Evolutionary conservation across 37 sponge, comb jelly and placozoan genomes (phyloP).

Genomic region (Oopsacas minuta): DNA sequence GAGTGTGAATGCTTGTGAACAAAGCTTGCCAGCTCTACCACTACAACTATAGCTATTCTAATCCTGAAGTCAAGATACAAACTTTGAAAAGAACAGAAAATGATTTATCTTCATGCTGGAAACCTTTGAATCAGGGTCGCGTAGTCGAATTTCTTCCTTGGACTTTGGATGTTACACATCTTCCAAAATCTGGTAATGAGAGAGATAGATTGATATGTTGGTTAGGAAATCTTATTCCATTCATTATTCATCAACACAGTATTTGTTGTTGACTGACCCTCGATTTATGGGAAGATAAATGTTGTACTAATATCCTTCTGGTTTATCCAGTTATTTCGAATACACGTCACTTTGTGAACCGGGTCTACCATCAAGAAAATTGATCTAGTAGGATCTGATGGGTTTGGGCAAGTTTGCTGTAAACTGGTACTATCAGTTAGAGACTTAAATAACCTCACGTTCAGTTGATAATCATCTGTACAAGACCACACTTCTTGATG

Average conservation of each 20-base stretch:
- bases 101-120: background rate
- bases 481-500: constrained; percentile 17
- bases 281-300: constrained; percentile 1
- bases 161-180: background rate
- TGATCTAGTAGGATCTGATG: constrained; percentile 15
- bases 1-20: background rate
- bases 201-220: background rate
- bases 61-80: constrained; percentile 15
- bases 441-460: background rate
- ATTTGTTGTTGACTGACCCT: background rate
- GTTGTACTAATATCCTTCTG: background rate
- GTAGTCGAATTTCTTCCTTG: background rate
- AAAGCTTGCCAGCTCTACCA: background rate
- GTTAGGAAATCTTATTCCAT: background rate
- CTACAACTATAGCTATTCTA: constrained; percentile 15
- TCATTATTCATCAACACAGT: background rate
- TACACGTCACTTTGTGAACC: background rate
- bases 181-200: constrained; percentile 13
- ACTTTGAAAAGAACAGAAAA: background rate
- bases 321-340: background rate
- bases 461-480: background rate
- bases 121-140: constrained; percentile 1
- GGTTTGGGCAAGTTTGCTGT: background rate
- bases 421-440: constrained; percentile 1
- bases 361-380: background rate